Evolutionary conservation across 2,113 vertebrate genomes (phyloP).

Genomic region (Tor tambroides): DNA sequence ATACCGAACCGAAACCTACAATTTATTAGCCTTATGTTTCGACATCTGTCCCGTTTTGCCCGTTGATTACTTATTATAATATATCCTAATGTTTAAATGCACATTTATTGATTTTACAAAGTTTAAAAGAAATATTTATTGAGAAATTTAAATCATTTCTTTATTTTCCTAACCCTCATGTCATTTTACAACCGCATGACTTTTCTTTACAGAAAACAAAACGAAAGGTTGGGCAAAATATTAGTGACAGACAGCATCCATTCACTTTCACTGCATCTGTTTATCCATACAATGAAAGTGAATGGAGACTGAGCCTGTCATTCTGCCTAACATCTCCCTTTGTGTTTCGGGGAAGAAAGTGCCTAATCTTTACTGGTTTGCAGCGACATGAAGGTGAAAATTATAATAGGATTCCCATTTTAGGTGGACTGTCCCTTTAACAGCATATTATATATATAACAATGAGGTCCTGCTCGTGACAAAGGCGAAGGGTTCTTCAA

Average conservation of each 20-base stretch:
- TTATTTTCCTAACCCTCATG: neutral
- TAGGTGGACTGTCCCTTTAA: neutral
- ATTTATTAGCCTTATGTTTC: neutral
- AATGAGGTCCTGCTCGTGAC: neutral
- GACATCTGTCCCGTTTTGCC: neutral
- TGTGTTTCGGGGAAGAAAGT: neutral
- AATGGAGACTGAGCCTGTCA: conserved; percentile 18
- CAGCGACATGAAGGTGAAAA: neutral
- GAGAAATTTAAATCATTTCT: neutral
- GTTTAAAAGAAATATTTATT: neutral
- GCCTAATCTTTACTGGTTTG: neutral
- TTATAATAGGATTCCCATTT: neutral
- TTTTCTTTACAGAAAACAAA: neutral
- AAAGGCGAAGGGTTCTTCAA: neutral
- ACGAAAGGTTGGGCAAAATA: neutral
- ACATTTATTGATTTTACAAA: neutral
- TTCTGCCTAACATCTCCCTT: conserved; percentile 11
- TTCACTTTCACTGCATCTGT: neutral
- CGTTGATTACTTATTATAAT: neutral
- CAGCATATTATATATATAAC: neutral
- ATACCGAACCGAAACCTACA: conserved; percentile 21
- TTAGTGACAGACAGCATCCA: neutral
- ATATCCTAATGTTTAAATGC: neutral
- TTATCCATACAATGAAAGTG: conserved; percentile 12
- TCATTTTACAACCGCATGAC: neutral